A percentile compares a stretch with the other conserved stretches of the same genome.
These are phyloP conservation scores for Ethmia dodecea DNA, from an alignment of 2,888 invertebrate species.

Conservation along the genomic window DNA sequence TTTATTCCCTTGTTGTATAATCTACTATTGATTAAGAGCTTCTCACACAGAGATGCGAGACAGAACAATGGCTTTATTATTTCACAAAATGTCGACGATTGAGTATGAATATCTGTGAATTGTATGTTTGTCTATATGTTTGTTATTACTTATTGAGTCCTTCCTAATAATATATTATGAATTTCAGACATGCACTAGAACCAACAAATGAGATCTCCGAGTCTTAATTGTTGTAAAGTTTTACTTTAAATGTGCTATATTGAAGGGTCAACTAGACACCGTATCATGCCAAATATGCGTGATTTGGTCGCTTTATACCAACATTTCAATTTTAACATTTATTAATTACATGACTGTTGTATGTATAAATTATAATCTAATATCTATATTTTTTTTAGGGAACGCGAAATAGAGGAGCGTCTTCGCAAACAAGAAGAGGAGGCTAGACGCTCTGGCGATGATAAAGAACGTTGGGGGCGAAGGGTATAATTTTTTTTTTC, in stretches of 20 bases:
- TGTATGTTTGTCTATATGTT: too few relatives aligned
- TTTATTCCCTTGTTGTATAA: too few relatives aligned
- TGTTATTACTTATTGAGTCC: too few relatives aligned
- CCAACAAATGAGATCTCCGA: constrained; percentile 29
- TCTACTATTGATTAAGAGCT: too few relatives aligned
- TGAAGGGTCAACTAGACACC: constrained; percentile 57
- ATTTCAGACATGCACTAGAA: constrained; percentile 43
- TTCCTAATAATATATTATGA: too few relatives aligned
- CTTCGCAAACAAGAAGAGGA: constrained; percentile 80
- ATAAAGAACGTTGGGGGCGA: constrained; percentile 66
- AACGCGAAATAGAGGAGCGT: constrained; percentile 94
- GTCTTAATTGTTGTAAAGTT: constrained; percentile 30
- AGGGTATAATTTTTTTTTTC: constrained; percentile 32
- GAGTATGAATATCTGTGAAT: too few relatives aligned
- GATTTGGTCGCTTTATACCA: constrained; percentile 58
- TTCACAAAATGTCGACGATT: too few relatives aligned
- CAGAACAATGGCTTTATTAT: too few relatives aligned
- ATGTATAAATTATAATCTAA: too few relatives aligned
- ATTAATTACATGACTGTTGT: background rate
- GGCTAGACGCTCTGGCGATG: constrained; percentile 51
- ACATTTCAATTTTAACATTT: constrained; percentile 26
- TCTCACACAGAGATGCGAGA: too few relatives aligned
- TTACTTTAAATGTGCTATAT: constrained; percentile 41
- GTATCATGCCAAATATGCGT: constrained; percentile 28
- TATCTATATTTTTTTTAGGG: too few relatives aligned